A percentile compares a stretch with the other conserved stretches of the same genome.
Evolutionary conservation across 1,140 invertebrate species (phyloP).

Genomic region (Ruditapes philippinarum): DNA sequence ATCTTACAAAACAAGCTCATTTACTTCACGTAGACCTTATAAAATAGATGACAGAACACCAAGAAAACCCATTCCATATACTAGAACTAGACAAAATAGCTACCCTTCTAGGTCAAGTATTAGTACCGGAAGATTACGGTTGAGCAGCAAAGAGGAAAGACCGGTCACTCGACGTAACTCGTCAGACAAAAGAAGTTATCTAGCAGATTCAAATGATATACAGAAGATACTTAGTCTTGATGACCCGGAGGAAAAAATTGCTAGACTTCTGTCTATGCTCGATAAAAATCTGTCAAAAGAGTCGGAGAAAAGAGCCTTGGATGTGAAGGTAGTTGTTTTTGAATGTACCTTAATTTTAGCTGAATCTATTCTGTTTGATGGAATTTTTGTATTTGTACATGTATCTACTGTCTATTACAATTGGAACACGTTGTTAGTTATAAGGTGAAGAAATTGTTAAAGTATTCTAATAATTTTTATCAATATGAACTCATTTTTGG

Average conservation of each 20-base stretch:
- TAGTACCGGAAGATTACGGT: background rate
- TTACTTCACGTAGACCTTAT: background rate
- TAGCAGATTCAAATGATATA: slow-evolving; percentile 52
- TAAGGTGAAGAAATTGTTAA: no score
- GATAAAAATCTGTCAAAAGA: background rate
- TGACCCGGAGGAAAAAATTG: slow-evolving; percentile 59
- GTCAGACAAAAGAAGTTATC: background rate
- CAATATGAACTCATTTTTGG: no score
- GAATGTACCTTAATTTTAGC: no score
- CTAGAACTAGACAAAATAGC: slow-evolving; percentile 8
- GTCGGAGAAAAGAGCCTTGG: background rate
- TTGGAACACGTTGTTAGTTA: no score
- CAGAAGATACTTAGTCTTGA: slow-evolving; percentile 65
- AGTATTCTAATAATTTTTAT: no score
- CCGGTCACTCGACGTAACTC: background rate
- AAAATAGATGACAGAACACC: background rate
- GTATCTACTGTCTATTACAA: no score
- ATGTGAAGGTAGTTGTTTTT: background rate
- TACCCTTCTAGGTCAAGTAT: slow-evolving; percentile 24
- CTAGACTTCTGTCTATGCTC: slow-evolving; percentile 45
- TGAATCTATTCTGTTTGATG: no score
- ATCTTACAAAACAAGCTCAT: background rate
- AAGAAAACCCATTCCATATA: background rate
- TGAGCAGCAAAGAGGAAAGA: background rate
- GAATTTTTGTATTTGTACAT: no score